phyloP scores from a whole-genome alignment of 2,797 vertebrate genomes.

The Takifugu ocellatus region DNA sequence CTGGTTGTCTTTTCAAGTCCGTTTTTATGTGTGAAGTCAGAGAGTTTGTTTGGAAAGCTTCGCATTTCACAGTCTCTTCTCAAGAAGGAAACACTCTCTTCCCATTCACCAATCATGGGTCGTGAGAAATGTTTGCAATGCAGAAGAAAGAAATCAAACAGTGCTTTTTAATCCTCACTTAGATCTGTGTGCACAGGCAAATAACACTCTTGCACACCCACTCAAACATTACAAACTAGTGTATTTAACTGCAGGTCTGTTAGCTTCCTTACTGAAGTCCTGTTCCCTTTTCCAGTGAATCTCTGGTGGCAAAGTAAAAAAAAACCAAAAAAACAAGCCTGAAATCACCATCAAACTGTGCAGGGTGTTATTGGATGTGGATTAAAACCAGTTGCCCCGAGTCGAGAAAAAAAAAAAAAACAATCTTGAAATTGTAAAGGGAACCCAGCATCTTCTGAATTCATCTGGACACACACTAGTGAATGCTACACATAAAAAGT shows the following conservation, averaged over 20 bases:
- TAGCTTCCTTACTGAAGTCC: conserved; percentile 45
- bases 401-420: conserved; percentile 14
- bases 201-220: conserved; percentile 54
- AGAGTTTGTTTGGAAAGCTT: conserved; percentile 51
- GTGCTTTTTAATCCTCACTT: conserved; percentile 62
- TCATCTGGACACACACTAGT: conserved; percentile 24
- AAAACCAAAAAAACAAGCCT: conserved; percentile 1
- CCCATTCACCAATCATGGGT: conserved; percentile 39
- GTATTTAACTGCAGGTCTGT: conserved; percentile 32
- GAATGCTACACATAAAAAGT: conserved; percentile 60
- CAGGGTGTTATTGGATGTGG: conserved; percentile 20
- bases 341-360: conserved; percentile 1
- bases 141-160: conserved; percentile 51
- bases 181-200: conserved; percentile 55
- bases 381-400: conserved; percentile 46
- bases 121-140: conserved; percentile 46
- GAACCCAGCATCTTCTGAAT: conserved; percentile 21
- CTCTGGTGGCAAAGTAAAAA: conserved; percentile 29
- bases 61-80: conserved; percentile 67
- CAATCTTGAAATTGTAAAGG: conserved; percentile 17
- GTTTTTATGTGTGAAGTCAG: conserved; percentile 46
- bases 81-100: conserved; percentile 46
- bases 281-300: conserved; percentile 40
- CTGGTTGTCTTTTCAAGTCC: conserved; percentile 42
- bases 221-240: conserved; percentile 46